Conservation (phyloP, 2,113 vertebrate genomes). For the Scopus umbretta region DNA sequence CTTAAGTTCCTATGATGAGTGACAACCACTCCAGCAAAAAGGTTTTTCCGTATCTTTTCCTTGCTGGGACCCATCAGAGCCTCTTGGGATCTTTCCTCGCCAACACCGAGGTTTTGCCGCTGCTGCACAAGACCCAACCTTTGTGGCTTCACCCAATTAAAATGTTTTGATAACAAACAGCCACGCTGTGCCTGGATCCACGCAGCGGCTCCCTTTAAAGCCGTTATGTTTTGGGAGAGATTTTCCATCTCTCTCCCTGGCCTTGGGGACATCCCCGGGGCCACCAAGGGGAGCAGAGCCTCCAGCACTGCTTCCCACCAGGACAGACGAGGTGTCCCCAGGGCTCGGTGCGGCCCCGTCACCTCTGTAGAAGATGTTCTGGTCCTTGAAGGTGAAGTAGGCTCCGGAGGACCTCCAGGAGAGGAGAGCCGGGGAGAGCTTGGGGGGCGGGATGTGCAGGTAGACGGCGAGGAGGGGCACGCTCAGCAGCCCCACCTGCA, state of each 20-base stretch:
- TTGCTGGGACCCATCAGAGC: accelerated
- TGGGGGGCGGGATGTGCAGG: constrained; percentile 87
- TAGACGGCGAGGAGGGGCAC: constrained; percentile 89
- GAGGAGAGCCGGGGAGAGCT: constrained; percentile 81
- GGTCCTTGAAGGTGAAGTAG: constrained; percentile 82
- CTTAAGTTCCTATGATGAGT: accelerated
- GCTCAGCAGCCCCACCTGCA: constrained; percentile 82
- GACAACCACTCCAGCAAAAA: neutral
- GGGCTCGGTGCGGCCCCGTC: accelerated
- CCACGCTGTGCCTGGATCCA: neutral
- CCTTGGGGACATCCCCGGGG: neutral
- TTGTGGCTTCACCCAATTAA: neutral
- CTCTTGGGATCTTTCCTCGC: neutral
- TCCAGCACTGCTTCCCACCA: accelerated
- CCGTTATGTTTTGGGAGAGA: accelerated
- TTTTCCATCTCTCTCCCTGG: neutral
- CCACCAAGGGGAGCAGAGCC: neutral
- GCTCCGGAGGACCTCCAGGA: constrained; percentile 82
- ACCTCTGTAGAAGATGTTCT: constrained; percentile 91
- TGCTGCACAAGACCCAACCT: neutral
- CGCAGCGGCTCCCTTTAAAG: neutral
- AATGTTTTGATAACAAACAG: neutral
- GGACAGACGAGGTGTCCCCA: accelerated
- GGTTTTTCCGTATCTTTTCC: neutral
- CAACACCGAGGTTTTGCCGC: neutral